Evolutionary conservation across 2,888 invertebrate genomes (phyloP).

Genomic region (Pantelozetes paolii): DNA sequence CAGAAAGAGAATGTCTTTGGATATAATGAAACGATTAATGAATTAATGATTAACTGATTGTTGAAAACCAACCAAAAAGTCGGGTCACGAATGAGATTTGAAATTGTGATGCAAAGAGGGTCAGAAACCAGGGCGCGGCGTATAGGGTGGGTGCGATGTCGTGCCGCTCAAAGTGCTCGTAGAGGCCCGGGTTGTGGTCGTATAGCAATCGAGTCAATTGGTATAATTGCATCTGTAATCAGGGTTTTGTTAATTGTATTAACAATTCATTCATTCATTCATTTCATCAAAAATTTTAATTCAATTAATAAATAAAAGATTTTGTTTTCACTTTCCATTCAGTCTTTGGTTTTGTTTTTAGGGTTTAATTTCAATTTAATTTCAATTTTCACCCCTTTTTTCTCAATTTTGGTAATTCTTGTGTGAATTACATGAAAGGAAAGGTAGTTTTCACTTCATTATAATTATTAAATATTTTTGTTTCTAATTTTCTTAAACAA

Average conservation of each 20-base stretch:
- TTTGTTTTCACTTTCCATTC: too few species aligned
- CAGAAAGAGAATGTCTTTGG: constrained; percentile 59
- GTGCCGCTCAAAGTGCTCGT: constrained; percentile 70
- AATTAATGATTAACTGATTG: constrained; percentile 11
- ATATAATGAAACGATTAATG: constrained; percentile 50
- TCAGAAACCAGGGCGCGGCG: constrained; percentile 94
- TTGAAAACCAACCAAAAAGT: constrained; percentile 68
- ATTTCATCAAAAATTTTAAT: too few species aligned
- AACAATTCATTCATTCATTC: too few species aligned
- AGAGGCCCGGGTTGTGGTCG: constrained; percentile 69
- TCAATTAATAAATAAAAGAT: too few species aligned
- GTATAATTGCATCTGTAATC: constrained; percentile 67
- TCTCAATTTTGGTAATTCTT: too few species aligned
- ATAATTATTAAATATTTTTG: too few species aligned
- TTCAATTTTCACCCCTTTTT: too few species aligned
- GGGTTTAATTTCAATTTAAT: not conserved
- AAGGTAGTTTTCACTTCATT: too few species aligned
- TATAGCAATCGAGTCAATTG: constrained; percentile 86
- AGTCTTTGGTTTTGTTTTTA: too few species aligned
- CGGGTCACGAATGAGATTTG: constrained; percentile 90
- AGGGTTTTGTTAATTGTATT: constrained; percentile 7
- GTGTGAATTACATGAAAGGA: too few species aligned
- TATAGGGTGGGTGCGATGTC: constrained; percentile 91
- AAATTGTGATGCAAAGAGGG: constrained; percentile 92
- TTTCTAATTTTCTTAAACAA: too few species aligned